Conservation (phyloP, 2,888 invertebrate genomes). For the Acanthosepion lycidas region DNA sequence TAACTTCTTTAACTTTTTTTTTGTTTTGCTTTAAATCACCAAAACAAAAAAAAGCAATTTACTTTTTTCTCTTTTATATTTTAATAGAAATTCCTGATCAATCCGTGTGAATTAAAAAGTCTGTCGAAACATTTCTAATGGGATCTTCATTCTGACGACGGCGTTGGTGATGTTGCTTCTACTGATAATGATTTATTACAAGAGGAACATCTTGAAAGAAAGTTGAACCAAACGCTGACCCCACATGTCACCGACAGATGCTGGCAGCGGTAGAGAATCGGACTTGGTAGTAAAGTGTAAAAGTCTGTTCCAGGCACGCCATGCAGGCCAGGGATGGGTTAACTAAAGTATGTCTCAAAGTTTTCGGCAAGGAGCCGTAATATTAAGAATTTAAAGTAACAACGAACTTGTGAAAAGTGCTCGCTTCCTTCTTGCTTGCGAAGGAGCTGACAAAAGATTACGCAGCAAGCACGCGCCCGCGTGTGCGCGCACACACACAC, state of each 20-base stretch:
- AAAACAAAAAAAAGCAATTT: no score
- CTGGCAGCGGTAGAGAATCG: neutral
- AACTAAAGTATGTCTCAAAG: neutral
- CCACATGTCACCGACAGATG: neutral
- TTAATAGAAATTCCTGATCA: no score
- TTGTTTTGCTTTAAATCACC: no score
- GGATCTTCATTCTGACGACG: neutral
- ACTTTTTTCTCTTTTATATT: no score
- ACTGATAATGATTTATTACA: neutral
- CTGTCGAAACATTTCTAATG: neutral
- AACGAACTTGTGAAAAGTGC: conserved; percentile 6
- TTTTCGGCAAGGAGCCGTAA: neutral
- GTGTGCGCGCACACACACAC: neutral
- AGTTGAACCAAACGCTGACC: neutral
- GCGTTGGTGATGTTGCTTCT: neutral
- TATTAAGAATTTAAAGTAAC: neutral
- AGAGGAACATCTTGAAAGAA: neutral
- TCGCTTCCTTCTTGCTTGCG: neutral
- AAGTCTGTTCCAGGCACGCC: neutral
- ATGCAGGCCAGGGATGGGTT: neutral
- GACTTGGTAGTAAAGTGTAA: neutral
- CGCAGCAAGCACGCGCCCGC: neutral
- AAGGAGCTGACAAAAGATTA: conserved; percentile 21
- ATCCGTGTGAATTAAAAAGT: neutral
- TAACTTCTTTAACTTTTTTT: no score